Conservation (phyloP, 2,888 invertebrate species). For the Xylocampa areola region DNA sequence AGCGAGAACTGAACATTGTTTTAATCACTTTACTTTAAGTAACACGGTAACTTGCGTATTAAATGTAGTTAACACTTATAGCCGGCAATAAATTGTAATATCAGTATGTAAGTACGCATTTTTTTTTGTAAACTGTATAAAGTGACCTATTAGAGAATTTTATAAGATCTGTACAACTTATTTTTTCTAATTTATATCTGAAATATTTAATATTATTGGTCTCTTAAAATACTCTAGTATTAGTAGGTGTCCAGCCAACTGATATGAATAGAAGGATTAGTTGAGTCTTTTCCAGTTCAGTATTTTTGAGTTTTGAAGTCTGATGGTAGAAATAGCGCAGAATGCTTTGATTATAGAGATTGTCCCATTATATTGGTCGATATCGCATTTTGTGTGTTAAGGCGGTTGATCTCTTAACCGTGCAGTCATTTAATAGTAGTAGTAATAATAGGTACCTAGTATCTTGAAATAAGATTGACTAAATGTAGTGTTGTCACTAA, state of each 20-base stretch:
- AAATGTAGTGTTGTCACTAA: constrained; percentile 38
- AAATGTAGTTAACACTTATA: constrained; percentile 4
- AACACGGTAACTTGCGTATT: neutral
- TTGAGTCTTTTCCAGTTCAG: neutral
- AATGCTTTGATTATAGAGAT: too few species aligned
- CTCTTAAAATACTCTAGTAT: constrained; percentile 3
- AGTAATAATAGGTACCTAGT: neutral
- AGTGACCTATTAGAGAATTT: neutral
- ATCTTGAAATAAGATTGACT: neutral
- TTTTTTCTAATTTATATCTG: constrained; percentile 2
- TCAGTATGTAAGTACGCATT: neutral
- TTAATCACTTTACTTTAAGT: constrained; percentile 2
- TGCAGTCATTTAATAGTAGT: constrained; percentile 12
- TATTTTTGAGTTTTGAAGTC: constrained; percentile 29
- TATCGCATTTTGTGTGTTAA: constrained; percentile 10
- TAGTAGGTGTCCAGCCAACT: constrained; percentile 1
- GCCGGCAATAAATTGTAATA: neutral
- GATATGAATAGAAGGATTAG: too few species aligned
- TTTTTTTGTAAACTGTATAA: neutral
- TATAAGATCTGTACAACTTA: neutral
- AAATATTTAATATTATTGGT: constrained; percentile 8
- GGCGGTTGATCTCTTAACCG: neutral
- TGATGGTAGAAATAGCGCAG: constrained; percentile 27
- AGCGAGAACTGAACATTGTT: constrained; percentile 66
- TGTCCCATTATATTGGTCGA: constrained; percentile 6